phyloP scores from a whole-genome alignment of 2,888 invertebrate genomes.

The Anarsia innoxiella region DNA sequence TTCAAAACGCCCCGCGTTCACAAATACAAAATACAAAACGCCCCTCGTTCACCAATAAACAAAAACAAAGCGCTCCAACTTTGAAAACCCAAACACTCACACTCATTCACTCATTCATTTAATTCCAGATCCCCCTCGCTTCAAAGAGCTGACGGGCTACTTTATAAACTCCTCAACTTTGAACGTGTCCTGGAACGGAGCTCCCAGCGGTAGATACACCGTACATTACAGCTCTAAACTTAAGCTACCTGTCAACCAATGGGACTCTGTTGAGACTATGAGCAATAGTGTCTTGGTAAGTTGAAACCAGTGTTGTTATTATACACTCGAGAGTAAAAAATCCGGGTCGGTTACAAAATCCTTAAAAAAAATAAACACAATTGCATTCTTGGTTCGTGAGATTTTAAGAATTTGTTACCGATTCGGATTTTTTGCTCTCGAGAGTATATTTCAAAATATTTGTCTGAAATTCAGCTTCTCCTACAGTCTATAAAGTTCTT shows the following conservation, averaged over 20 bases:
- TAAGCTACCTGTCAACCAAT: constrained; percentile 50
- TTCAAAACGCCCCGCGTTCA: no score
- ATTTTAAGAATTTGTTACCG: background rate
- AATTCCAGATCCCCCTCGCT: constrained; percentile 32
- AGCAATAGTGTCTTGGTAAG: constrained; percentile 46
- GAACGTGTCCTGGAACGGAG: constrained; percentile 43
- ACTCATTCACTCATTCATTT: background rate
- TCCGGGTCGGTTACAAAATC: no score
- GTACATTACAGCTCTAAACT: constrained; percentile 64
- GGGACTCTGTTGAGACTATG: constrained; percentile 44
- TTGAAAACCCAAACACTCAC: no score
- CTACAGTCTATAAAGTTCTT: no score
- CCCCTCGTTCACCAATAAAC: no score
- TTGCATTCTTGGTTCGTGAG: background rate
- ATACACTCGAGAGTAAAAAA: no score
- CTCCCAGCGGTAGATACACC: constrained; percentile 44
- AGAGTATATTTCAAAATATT: no score
- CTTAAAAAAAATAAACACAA: no score
- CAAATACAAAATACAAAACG: no score
- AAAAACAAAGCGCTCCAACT: no score
- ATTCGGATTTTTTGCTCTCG: no score
- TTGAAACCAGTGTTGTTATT: constrained; percentile 7
- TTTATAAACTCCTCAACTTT: constrained; percentile 36
- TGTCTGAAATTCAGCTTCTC: no score
- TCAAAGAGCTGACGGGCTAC: constrained; percentile 40